Conservation (phyloP, 2,113 vertebrate genomes). For the Grammomys surdaster region DNA sequence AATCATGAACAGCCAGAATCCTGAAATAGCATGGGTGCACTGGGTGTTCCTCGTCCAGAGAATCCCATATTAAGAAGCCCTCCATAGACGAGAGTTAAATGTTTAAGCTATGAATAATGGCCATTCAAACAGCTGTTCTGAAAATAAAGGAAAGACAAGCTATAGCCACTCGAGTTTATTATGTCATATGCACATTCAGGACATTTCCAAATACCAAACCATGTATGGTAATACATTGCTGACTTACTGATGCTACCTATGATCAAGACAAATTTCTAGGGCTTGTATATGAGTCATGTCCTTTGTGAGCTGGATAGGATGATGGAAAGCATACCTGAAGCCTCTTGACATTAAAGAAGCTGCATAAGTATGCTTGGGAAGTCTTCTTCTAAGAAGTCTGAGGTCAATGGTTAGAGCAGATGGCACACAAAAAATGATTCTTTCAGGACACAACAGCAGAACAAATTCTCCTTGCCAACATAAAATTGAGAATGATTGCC, state of each 20-base stretch:
- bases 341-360: not conserved
- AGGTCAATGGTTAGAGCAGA: not conserved
- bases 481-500: not conserved
- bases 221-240: not conserved
- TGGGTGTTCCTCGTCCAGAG: not conserved
- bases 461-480: not conserved
- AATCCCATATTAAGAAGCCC: not conserved
- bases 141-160: not conserved
- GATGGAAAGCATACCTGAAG: not conserved
- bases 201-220: not conserved
- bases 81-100: not conserved
- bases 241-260: not conserved
- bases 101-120: not conserved
- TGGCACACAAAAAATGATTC: not conserved
- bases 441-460: not conserved
- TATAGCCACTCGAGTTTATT: not conserved
- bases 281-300: not conserved
- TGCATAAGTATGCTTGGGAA: not conserved
- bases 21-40: too few species aligned
- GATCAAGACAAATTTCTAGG: not conserved
- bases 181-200: not conserved
- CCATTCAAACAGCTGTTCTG: not conserved
- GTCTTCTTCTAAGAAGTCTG: not conserved
- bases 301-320: not conserved
- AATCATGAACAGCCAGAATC: not conserved